Evolutionary conservation across 2,797 vertebrate species (phyloP).

Genomic region (Sorex maritimensis): DNA sequence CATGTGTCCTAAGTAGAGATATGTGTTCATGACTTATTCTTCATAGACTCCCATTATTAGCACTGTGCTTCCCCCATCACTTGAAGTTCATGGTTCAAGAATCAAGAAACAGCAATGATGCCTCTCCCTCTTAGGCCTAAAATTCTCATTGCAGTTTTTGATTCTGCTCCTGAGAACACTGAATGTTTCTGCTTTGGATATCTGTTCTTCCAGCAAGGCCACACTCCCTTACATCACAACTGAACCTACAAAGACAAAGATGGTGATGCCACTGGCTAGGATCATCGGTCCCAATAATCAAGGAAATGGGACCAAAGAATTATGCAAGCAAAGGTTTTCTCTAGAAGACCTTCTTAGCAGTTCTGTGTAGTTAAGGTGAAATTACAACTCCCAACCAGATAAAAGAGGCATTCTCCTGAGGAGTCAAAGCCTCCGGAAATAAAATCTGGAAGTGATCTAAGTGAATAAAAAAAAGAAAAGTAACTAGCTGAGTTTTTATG

Average conservation of each 20-base stretch:
- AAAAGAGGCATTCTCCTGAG: not conserved
- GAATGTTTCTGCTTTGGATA: not conserved
- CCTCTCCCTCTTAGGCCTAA: not conserved
- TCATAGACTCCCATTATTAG: not conserved
- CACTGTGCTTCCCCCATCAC: not conserved
- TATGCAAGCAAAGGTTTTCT: not conserved
- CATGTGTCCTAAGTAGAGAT: not conserved
- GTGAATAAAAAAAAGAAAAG: not conserved
- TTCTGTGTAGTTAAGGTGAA: not conserved
- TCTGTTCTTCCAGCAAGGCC: not conserved
- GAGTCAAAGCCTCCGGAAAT: constrained; percentile 36
- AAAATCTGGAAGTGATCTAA: not conserved
- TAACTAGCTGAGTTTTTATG: not conserved
- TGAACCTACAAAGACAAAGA: not conserved
- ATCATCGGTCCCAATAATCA: not conserved
- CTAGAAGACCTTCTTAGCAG: not conserved
- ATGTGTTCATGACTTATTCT: not conserved
- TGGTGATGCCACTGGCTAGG: not conserved
- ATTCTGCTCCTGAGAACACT: not conserved
- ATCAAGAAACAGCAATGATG: not conserved
- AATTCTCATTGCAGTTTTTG: not conserved
- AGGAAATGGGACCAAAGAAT: not conserved
- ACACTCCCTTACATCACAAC: not conserved
- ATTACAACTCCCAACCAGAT: not conserved
- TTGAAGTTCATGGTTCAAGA: not conserved